Conservation (phyloP, 2,797 vertebrate genomes). For the Sebastes trivittatus region DNA sequence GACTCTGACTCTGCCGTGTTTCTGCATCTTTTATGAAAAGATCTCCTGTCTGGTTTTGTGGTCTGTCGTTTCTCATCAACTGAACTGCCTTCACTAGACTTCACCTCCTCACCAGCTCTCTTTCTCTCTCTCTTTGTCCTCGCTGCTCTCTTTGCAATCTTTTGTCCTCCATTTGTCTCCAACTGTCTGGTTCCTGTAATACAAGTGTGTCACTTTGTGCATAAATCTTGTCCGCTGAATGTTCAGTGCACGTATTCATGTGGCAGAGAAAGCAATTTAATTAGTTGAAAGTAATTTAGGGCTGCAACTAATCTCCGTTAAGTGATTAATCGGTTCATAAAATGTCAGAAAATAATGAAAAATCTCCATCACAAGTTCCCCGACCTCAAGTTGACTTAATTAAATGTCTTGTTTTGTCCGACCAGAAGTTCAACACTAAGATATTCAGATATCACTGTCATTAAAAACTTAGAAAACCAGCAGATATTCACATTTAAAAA, state of each 20-base stretch:
- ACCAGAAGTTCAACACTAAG: background rate
- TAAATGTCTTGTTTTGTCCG: background rate
- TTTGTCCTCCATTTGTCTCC: background rate
- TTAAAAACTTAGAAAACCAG: background rate
- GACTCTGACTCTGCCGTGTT: background rate
- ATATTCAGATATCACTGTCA: background rate
- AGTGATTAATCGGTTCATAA: background rate
- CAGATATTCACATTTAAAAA: background rate
- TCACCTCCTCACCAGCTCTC: background rate
- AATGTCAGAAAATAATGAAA: background rate
- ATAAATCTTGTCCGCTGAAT: background rate
- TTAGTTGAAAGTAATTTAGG: background rate
- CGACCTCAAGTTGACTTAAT: background rate
- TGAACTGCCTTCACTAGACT: background rate
- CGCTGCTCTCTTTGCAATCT: background rate
- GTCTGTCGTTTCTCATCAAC: background rate
- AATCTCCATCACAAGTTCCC: background rate
- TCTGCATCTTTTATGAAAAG: conserved; percentile 18
- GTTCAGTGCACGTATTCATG: background rate
- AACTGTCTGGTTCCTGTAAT: background rate
- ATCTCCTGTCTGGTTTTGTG: background rate
- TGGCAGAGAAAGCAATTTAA: background rate
- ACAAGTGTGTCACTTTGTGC: background rate
- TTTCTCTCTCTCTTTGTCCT: background rate
- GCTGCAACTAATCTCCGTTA: background rate